These are phyloP conservation scores for Callipepla californica DNA, from an alignment of 2,113 vertebrate species.

Conservation along the genomic window DNA sequence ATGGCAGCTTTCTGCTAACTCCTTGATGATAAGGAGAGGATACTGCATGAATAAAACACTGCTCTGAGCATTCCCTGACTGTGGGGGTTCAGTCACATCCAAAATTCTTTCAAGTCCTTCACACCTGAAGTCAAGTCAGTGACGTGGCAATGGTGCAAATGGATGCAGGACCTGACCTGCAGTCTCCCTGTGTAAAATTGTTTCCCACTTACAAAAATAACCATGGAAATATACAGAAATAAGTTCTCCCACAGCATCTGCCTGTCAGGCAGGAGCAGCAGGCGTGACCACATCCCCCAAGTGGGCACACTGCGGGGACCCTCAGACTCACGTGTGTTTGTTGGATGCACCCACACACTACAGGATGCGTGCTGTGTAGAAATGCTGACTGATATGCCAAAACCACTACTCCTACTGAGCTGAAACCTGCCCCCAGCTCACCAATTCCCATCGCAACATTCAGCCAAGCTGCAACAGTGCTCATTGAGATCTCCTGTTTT, in stretches of 20 bases:
- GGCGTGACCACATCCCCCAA: rapidly evolving
- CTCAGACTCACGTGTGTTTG: rapidly evolving
- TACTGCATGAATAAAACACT: neutral
- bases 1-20: constrained; percentile 14
- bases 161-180: neutral
- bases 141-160: neutral
- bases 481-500: neutral
- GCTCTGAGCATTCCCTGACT: neutral
- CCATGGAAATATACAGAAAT: neutral
- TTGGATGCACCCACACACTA: neutral
- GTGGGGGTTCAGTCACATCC: neutral
- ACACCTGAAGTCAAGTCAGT: neutral
- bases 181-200: neutral
- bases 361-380: rapidly evolving
- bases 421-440: neutral
- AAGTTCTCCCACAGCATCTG: neutral
- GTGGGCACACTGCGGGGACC: neutral
- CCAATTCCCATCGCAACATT: neutral
- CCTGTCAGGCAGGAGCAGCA: neutral
- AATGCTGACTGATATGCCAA: neutral
- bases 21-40: neutral
- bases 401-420: neutral
- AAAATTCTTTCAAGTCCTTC: neutral
- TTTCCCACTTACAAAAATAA: neutral
- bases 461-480: neutral